A percentile compares a stretch with the other conserved stretches of the same genome.
phyloP scores from a whole-genome alignment of 2,797 vertebrate genomes.

The Enteromius mattozi region DNA sequence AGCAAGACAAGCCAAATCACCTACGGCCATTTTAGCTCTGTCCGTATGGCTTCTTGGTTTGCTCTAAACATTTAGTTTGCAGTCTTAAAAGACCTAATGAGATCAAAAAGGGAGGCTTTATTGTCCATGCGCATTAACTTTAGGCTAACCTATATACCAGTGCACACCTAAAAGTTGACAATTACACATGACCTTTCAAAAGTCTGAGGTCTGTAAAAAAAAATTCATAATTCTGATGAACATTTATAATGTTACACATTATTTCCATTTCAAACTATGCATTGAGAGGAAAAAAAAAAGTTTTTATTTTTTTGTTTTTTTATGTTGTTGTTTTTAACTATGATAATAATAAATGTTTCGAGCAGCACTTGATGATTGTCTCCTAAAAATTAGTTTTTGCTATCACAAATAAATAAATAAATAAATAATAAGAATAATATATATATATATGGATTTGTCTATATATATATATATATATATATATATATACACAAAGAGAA shows the following conservation, averaged over 20 bases:
- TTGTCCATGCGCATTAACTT: not conserved
- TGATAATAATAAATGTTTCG: not conserved
- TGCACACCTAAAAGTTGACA: not conserved
- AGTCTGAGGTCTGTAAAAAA: not conserved
- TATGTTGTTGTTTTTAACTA: not conserved
- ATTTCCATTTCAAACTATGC: not conserved
- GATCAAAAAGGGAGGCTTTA: not conserved
- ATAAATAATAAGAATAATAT: too few species aligned
- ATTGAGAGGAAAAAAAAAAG: not conserved
- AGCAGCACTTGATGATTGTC: not conserved
- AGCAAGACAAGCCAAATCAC: constrained; percentile 45
- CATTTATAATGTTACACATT: not conserved
- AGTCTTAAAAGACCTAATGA: not conserved
- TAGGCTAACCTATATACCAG: not conserved
- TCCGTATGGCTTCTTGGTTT: constrained; percentile 39
- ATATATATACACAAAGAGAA: too few species aligned
- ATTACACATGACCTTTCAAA: not conserved
- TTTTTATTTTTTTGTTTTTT: not conserved
- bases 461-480: too few species aligned
- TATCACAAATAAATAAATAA: not conserved
- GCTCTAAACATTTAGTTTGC: constrained; percentile 38
- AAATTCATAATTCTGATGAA: too few species aligned
- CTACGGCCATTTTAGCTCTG: constrained; percentile 43
- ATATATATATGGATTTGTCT: too few species aligned
- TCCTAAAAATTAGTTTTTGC: not conserved